phyloP scores from a whole-genome alignment of 2,797 vertebrate species.

The Melanotaenia nigrans region DNA sequence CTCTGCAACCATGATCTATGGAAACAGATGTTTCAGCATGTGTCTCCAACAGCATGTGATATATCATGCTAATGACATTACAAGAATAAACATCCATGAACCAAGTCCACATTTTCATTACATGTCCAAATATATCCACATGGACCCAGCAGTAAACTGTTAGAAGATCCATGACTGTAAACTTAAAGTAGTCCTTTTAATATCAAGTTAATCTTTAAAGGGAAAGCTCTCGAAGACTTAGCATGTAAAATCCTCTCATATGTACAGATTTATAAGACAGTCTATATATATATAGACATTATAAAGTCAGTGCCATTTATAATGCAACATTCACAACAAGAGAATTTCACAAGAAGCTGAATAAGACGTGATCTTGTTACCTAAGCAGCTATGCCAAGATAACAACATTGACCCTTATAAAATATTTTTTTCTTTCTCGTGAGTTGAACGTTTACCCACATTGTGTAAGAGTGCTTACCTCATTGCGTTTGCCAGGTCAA shows the following conservation, averaged over 20 bases:
- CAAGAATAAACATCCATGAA: constrained; percentile 23
- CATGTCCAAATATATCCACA: constrained; percentile 51
- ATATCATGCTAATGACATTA: constrained; percentile 14
- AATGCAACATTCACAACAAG: neutral
- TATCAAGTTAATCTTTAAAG: constrained; percentile 7
- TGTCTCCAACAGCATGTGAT: constrained; percentile 25
- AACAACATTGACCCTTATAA: neutral
- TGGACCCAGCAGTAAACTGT: constrained; percentile 30
- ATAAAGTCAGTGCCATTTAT: neutral
- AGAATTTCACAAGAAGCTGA: neutral
- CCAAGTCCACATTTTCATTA: constrained; percentile 49
- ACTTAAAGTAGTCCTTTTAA: constrained; percentile 21
- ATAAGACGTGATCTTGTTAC: neutral
- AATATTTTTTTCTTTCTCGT: neutral
- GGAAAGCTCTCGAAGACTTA: neutral
- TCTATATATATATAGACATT: neutral
- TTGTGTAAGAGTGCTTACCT: constrained; percentile 15
- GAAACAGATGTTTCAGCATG: constrained; percentile 23
- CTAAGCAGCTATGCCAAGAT: neutral
- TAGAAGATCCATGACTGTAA: constrained; percentile 21
- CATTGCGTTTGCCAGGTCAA: constrained; percentile 52
- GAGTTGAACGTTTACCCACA: neutral
- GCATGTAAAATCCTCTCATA: neutral
- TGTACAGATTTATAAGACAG: neutral
- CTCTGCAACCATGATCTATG: neutral